Base-by-base conservation (phyloP, 1,140 invertebrate species). In the Fragariocoptes setiger region DNA sequence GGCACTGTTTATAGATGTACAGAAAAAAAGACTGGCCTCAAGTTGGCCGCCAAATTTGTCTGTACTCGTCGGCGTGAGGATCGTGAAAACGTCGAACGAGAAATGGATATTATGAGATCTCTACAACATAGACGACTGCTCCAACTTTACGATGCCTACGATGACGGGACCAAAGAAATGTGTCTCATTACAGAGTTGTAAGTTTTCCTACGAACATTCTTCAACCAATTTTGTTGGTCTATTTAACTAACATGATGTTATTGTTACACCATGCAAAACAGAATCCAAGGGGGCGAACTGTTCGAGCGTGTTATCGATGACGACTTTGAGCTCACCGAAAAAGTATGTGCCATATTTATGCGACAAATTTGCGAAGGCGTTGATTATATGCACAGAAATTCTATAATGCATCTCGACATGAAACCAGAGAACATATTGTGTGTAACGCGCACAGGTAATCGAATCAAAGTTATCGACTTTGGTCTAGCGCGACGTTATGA, bases 291-390 rank as follows among this genome's bases (percentile, higher is more conserved):
- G 3, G 90, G 90, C 4, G 88, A 95, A 62, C 63, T 95, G 4
- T 97, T 97, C 55, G 90, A 95, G 58, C 66, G 88, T 44, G 86
- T 97, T 3, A 90, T 95, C 45, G 82, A 86, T 51, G 88, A 95
- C 53, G 85, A 94, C 55, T 95, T 95, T 53, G 67, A 92, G 12
- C 61, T 97, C 43, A 94, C 86, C 0, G 90, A 97, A 55, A 71
- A 77, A 43, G 76, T 80, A 2, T 90, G 85, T 55, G 73, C 79
- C 0, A 75, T 90, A 41, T 94, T 95, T 53, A 79, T 94, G 65
- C 63, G 83, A 20, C 88, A 97, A 61, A 92, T 95, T 48, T 90
- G 82, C 55, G 82, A 94, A 55, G 88, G 83, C 14, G 72, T 95
- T 42, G 74, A 78, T 48, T 95, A 88, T 52, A 86, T 95, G 53